Base-by-base conservation (phyloP, 35 echinoderm and acorn worm species). In the Ophiothrix spiculata region DNA sequence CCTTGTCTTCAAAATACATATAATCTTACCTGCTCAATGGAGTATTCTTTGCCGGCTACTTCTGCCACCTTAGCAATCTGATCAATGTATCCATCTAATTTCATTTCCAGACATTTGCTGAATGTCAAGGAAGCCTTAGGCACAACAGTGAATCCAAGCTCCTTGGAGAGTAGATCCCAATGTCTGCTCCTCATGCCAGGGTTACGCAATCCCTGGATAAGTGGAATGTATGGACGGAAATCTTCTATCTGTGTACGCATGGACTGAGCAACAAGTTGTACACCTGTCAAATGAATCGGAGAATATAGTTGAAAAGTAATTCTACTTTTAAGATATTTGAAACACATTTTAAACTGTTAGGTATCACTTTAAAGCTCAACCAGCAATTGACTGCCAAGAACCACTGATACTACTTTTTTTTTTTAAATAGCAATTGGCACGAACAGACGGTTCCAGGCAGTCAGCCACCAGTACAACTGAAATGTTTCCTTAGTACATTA, bases 31-130 rank as follows among this genome's bases (percentile, higher is more conserved):
- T 98, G 95, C 79, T 98, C 95, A 81, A 98, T 98, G 64, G 95
- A 98, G 75, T 93, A 98, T 60, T 98, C 95, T 39, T 98, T 98
- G 77, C 95, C 95, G 39, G 95, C 95, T n/a, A 98, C 86, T 84
- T 98, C 95, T 75, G 95, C 95, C 39, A 98, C 95, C 76, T 98
- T 98, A 75, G 91, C 77, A 39, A 98, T 98, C 75, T 93, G 91
- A 36, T 98, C 95, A 76, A 98, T 98, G 46, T 98, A 91, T 12
- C 88, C 85, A 41, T 93, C 84, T 15, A 98, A 88, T 31, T 94
- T 94, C 95, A 98, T 98, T 75, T 98, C 95, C 45, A 98, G 54
- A 78, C 95, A 98, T 63, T 98, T 98, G 64, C 92, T 98, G 81
- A 98, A 98, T 56, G 95, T 97, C 39, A 98, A 74, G 4, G 88